Conservation (phyloP, 1,140 invertebrate genomes). For the Calliopsis andreniformis region DNA sequence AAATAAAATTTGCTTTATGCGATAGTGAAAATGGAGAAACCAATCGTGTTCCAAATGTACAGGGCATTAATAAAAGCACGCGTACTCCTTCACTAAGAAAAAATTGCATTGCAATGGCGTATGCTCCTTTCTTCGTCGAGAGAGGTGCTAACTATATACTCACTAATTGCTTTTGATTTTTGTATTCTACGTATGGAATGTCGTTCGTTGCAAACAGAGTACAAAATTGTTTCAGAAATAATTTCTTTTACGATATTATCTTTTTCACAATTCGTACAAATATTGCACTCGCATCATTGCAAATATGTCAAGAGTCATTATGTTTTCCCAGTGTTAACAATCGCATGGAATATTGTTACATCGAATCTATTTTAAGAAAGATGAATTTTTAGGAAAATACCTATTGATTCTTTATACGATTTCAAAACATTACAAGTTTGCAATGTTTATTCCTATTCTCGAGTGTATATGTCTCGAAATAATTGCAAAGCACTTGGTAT, state of each 20-base stretch:
- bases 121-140: constrained; percentile 36
- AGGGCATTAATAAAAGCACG: constrained; percentile 25
- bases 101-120: constrained; percentile 77
- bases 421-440: not conserved
- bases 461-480: not conserved
- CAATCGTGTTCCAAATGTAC: constrained; percentile 15
- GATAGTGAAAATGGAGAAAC: not conserved
- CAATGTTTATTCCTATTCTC: not conserved
- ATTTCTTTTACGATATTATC: not conserved
- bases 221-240: not conserved
- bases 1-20: not conserved
- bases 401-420: too few species aligned
- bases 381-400: too few species aligned
- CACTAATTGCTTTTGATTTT: constrained; percentile 25
- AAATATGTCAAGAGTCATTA: not conserved
- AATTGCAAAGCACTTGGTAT: not conserved
- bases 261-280: not conserved
- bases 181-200: constrained; percentile 23
- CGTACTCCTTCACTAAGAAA: constrained; percentile 51
- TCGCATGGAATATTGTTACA: not conserved
- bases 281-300: not conserved
- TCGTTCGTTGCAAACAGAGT: not conserved
- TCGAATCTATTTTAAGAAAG: too few species aligned
- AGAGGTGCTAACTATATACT: constrained; percentile 19
- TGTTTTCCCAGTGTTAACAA: not conserved